Evolutionary conservation across 2,113 vertebrate species (phyloP).

Genomic region (Acanthochromis polyacanthus): DNA sequence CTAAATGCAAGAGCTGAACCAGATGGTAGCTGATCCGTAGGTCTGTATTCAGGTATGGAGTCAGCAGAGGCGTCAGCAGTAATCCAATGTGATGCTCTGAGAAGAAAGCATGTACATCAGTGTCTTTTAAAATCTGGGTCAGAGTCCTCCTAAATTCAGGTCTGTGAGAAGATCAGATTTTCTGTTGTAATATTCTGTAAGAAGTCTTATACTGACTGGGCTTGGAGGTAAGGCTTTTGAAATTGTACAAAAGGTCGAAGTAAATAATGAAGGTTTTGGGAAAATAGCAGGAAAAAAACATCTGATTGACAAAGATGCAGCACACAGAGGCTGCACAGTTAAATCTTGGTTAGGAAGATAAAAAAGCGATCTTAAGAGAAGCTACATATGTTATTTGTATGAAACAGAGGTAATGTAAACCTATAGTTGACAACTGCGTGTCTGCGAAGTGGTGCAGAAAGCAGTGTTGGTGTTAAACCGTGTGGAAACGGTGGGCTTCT

Average conservation of each 20-base stretch:
- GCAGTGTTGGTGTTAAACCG: constrained; percentile 49
- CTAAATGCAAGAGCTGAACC: constrained; percentile 1
- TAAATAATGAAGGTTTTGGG: neutral
- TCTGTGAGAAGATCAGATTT: constrained; percentile 27
- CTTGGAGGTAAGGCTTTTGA: neutral
- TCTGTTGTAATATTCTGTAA: constrained; percentile 28
- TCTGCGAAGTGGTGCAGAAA: constrained; percentile 33
- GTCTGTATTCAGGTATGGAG: neutral
- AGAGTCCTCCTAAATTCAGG: constrained; percentile 40
- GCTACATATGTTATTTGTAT: constrained; percentile 16
- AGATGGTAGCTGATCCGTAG: neutral
- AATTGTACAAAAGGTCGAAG: neutral
- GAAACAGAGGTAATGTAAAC: constrained; percentile 35
- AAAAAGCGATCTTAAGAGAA: neutral
- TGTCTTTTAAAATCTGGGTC: constrained; percentile 41
- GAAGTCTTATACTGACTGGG: constrained; percentile 12
- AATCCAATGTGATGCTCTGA: constrained; percentile 11
- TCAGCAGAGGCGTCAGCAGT: constrained; percentile 49
- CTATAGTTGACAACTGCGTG: constrained; percentile 17
- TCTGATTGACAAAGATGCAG: neutral
- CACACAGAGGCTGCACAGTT: neutral
- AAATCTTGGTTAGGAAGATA: neutral
- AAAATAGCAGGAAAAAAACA: constrained; percentile 4
- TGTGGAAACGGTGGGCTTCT: constrained; percentile 41
- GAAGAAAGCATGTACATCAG: constrained; percentile 21